These are phyloP conservation scores for Ficedula albicollis DNA, from an alignment of 2,797 vertebrate genomes.

Conservation along the genomic window DNA sequence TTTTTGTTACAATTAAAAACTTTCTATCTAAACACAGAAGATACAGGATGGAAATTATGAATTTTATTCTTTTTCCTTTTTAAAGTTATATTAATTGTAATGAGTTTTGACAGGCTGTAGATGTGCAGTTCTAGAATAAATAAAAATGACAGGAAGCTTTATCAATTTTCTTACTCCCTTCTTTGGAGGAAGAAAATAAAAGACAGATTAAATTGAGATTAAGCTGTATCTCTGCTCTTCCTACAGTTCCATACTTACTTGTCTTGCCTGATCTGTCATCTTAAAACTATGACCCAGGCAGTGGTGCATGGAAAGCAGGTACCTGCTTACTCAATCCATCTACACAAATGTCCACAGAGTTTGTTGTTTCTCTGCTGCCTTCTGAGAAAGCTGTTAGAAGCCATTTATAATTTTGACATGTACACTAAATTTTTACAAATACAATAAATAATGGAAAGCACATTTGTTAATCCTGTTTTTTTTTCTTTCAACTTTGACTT, in stretches of 20 bases:
- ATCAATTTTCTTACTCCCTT: background rate
- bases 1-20: background rate
- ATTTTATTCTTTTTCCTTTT: background rate
- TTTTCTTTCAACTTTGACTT: background rate
- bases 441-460: background rate
- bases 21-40: background rate
- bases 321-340: background rate
- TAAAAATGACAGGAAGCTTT: background rate
- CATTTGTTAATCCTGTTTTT: background rate
- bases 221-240: background rate
- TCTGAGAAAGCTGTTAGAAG: background rate
- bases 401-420: constrained; percentile 17
- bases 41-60: background rate
- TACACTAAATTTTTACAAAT: background rate
- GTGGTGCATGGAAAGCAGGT: background rate
- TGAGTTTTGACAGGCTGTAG: background rate
- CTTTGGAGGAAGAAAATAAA: background rate
- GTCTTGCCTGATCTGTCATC: background rate
- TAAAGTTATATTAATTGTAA: background rate
- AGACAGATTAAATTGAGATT: background rate
- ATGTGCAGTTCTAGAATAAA: background rate
- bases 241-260: background rate
- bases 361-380: constrained; percentile 34
- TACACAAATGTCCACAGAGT: background rate
- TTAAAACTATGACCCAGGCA: background rate